These are phyloP conservation scores for Misgurnus mizolepis DNA, from an alignment of 2,113 vertebrate species.

Conservation along the genomic window DNA sequence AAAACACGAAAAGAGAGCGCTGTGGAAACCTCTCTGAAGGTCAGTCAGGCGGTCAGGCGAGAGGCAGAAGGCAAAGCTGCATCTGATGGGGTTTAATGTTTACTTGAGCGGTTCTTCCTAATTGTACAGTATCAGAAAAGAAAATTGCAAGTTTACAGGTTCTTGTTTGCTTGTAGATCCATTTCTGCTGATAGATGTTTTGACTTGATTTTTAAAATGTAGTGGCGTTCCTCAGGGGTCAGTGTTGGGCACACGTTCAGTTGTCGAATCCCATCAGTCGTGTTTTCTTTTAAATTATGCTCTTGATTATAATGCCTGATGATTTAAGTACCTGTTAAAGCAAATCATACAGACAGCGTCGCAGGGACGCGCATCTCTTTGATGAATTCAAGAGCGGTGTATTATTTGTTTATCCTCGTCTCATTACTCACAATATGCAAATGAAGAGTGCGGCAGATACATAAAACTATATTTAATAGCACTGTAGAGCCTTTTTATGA, in stretches of 20 bases:
- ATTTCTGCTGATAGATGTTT: slow-evolving; percentile 2
- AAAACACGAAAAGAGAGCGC: slow-evolving; percentile 37
- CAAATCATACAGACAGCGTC: neutral
- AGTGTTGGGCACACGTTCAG: neutral
- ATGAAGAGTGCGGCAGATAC: slow-evolving; percentile 40
- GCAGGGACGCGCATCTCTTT: slow-evolving; percentile 16
- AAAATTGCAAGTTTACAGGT: neutral
- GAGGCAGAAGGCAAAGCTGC: slow-evolving; percentile 14
- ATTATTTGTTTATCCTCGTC: slow-evolving; percentile 50
- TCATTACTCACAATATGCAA: slow-evolving; percentile 57
- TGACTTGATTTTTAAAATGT: neutral
- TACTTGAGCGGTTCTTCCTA: slow-evolving; percentile 6
- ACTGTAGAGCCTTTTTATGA: slow-evolving; percentile 42
- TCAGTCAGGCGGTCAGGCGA: slow-evolving; percentile 39
- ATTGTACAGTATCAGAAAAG: slow-evolving; percentile 4
- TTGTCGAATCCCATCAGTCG: neutral
- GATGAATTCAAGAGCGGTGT: slow-evolving; percentile 38
- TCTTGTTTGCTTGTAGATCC: neutral
- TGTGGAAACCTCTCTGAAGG: slow-evolving; percentile 40
- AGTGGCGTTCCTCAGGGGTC: neutral
- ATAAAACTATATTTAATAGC: slow-evolving; percentile 47
- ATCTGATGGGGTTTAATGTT: slow-evolving; percentile 28
- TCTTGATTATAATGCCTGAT: slow-evolving; percentile 23
- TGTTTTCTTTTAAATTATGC: neutral
- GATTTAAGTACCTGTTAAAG: slow-evolving; percentile 40